These are phyloP conservation scores for Enteromius argenteus DNA, from an alignment of 2,797 vertebrate genomes.

Conservation along the genomic window DNA sequence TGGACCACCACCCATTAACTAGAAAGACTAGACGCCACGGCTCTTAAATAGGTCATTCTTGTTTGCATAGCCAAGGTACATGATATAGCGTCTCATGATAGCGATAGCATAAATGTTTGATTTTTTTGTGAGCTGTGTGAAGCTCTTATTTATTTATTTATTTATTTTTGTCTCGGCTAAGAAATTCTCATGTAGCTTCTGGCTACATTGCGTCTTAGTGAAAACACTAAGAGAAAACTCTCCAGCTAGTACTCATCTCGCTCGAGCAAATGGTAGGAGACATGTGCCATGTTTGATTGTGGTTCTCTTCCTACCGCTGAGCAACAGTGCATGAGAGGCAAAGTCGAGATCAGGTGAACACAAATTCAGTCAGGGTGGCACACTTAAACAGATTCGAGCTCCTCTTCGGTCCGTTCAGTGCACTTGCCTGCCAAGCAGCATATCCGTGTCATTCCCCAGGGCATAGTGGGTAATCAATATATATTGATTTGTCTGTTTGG, in stretches of 20 bases:
- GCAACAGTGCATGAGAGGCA: constrained; percentile 41
- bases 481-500: constrained; percentile 64
- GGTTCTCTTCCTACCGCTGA: constrained; percentile 36
- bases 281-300: constrained; percentile 56
- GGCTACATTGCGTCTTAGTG: constrained; percentile 34
- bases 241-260: constrained; percentile 40
- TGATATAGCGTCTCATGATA: constrained; percentile 41
- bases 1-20: constrained; percentile 55
- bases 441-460: constrained; percentile 59
- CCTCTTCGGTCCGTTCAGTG: constrained; percentile 56
- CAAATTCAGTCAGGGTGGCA: constrained; percentile 62
- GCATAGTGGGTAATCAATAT: constrained; percentile 61
- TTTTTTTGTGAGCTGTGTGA: constrained; percentile 1
- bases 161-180: not conserved
- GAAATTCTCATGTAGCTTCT: constrained; percentile 8
- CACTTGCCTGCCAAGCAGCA: constrained; percentile 54
- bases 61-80: constrained; percentile 41
- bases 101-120: constrained; percentile 47
- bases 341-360: constrained; percentile 57
- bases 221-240: constrained; percentile 41
- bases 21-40: constrained; percentile 21
- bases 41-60: constrained; percentile 53
- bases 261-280: constrained; percentile 50
- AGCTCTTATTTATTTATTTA: not conserved
- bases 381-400: constrained; percentile 55